These are phyloP conservation scores for Chironomus striatipennis DNA, from an alignment of 1,140 invertebrate genomes.

Conservation along the genomic window DNA sequence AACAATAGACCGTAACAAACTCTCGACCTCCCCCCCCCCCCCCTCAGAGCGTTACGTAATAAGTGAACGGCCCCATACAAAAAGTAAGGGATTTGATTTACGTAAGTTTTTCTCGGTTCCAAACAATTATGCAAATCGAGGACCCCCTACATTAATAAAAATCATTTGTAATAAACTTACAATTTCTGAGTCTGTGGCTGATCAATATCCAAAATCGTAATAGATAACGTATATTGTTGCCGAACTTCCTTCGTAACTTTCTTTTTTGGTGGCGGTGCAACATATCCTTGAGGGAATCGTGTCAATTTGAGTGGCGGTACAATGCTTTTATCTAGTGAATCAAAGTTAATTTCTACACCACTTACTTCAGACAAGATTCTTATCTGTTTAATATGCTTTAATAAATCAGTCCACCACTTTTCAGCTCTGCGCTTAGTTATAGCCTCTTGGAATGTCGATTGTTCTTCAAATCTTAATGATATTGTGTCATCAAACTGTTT, in stretches of 20 bases:
- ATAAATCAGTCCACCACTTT: constrained; percentile 16
- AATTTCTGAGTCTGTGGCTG: background rate
- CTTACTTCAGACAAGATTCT: background rate
- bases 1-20: too few species aligned
- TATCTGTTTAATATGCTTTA: background rate
- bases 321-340: background rate
- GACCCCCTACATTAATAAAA: too few species aligned
- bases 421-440: background rate
- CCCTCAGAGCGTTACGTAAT: too few species aligned
- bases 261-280: background rate
- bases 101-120: too few species aligned
- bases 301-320: background rate
- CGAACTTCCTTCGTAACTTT: background rate
- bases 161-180: too few species aligned
- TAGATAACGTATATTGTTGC: background rate
- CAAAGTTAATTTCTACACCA: background rate
- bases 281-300: background rate
- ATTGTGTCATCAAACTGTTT: constrained; percentile 19
- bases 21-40: too few species aligned
- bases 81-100: too few species aligned
- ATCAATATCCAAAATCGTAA: background rate
- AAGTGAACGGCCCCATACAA: too few species aligned
- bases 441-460: background rate
- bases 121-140: too few species aligned
- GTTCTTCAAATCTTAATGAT: constrained; percentile 5